Conservation (phyloP, 2,797 vertebrate species). For the Protonibea diacanthus region DNA sequence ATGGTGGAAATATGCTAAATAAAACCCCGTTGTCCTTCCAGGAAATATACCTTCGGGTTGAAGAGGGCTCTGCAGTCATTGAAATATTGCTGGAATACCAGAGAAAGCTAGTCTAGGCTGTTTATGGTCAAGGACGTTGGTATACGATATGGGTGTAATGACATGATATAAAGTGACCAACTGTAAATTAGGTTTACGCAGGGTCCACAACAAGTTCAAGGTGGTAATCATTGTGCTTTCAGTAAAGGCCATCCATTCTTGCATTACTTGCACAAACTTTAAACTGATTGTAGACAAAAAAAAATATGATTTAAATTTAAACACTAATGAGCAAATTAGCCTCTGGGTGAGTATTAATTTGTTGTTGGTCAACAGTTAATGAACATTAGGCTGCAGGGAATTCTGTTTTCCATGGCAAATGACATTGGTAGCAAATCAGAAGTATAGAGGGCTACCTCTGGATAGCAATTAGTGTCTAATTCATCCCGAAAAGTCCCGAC, state of each 20-base stretch:
- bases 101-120: background rate
- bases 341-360: constrained; percentile 72
- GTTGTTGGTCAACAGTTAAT: constrained; percentile 73
- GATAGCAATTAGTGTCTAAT: constrained; percentile 58
- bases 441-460: constrained; percentile 40
- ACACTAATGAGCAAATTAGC: constrained; percentile 65
- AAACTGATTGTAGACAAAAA: constrained; percentile 28
- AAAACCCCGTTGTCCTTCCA: constrained; percentile 64
- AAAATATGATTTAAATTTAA: constrained; percentile 46
- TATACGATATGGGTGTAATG: constrained; percentile 6
- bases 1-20: constrained; percentile 68
- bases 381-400: constrained; percentile 65
- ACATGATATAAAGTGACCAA: constrained; percentile 22
- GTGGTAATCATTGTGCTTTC: constrained; percentile 13
- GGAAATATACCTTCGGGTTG: constrained; percentile 23
- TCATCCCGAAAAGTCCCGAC: constrained; percentile 50
- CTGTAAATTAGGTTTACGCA: constrained; percentile 20
- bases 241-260: constrained; percentile 24
- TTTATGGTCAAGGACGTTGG: constrained; percentile 48
- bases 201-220: constrained; percentile 43
- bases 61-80: constrained; percentile 23
- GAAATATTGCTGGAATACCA: constrained; percentile 39
- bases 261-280: constrained; percentile 16
- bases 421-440: constrained; percentile 46
- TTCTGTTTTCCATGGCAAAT: constrained; percentile 50